Conservation (phyloP, 2,888 invertebrate species). For the Drosophila imparisetae region DNA sequence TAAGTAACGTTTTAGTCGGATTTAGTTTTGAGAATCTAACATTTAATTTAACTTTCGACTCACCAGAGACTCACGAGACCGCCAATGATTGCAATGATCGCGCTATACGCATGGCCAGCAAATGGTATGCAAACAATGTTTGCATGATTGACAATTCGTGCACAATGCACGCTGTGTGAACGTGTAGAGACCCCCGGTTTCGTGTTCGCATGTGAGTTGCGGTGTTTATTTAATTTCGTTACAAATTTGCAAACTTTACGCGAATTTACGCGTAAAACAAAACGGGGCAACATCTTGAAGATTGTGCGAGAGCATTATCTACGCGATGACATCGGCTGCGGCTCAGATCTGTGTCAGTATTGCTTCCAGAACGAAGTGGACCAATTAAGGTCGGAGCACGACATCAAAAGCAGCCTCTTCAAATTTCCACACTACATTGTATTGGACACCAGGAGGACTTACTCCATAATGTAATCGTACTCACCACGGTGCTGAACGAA, state of each 20-base stretch:
- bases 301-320: constrained; percentile 97
- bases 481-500: constrained; percentile 96
- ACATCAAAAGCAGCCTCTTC: constrained; percentile 84
- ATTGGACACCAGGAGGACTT: constrained; percentile 94
- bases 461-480: constrained; percentile 93
- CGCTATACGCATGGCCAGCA: too few relatives aligned
- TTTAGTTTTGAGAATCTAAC: too few relatives aligned
- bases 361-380: constrained; percentile 89
- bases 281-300: constrained; percentile 95
- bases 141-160: too few relatives aligned
- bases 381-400: constrained; percentile 86
- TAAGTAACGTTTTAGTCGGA: too few relatives aligned
- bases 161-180: constrained; percentile 9
- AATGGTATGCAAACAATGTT: too few relatives aligned
- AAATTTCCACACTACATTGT: constrained; percentile 91
- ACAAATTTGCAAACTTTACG: constrained; percentile 90
- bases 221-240: constrained; percentile 12
- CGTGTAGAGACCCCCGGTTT: constrained; percentile 35
- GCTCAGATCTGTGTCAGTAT: constrained; percentile 90
- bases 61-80: too few relatives aligned
- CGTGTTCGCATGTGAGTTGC: constrained; percentile 43
- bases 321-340: constrained; percentile 96
- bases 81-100: too few relatives aligned
- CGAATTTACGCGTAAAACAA: constrained; percentile 94
- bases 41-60: too few relatives aligned